Evolutionary conservation across 2,888 invertebrate genomes (phyloP).

Genomic region (Tetragonisca angustula): DNA sequence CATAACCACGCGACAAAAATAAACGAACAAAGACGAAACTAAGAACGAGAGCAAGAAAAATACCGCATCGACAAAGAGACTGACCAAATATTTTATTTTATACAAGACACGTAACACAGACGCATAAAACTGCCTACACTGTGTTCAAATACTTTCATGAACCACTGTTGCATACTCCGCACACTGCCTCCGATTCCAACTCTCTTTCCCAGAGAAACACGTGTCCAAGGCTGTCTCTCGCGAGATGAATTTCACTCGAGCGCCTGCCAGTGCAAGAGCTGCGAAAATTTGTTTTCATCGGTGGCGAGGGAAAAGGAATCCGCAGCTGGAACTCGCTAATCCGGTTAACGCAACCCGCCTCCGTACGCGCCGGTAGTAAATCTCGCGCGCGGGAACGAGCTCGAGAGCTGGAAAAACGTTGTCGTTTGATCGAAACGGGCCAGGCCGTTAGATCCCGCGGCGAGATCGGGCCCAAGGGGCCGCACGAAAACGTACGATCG

Average conservation of each 20-base stretch:
- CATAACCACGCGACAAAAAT: too few relatives aligned
- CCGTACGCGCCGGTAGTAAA: conserved; percentile 13
- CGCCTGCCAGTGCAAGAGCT: background rate
- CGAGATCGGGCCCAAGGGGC: conserved; percentile 12
- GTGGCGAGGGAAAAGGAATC: conserved; percentile 16
- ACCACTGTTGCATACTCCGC: background rate
- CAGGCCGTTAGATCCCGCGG: conserved; percentile 14
- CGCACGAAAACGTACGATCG: conserved; percentile 14
- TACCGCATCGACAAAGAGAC: too few relatives aligned
- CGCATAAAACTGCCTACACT: too few relatives aligned
- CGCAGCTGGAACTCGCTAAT: conserved; percentile 32
- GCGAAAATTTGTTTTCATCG: conserved; percentile 35
- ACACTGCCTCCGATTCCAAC: background rate
- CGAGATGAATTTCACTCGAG: background rate
- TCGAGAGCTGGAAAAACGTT: too few relatives aligned
- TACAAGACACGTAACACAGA: too few relatives aligned
- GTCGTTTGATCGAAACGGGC: conserved; percentile 1
- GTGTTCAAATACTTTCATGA: background rate
- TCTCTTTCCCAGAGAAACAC: background rate
- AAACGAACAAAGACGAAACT: too few relatives aligned
- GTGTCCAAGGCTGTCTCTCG: background rate
- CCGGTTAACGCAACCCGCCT: conserved; percentile 29
- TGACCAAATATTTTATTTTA: too few relatives aligned
- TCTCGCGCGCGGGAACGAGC: background rate
- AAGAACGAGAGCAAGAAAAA: too few relatives aligned